Evolutionary conservation across 1,140 invertebrate species (phyloP), one percentile per base, ranked within the genome.

Genomic region (Temnothorax curvispinosus): DNA sequence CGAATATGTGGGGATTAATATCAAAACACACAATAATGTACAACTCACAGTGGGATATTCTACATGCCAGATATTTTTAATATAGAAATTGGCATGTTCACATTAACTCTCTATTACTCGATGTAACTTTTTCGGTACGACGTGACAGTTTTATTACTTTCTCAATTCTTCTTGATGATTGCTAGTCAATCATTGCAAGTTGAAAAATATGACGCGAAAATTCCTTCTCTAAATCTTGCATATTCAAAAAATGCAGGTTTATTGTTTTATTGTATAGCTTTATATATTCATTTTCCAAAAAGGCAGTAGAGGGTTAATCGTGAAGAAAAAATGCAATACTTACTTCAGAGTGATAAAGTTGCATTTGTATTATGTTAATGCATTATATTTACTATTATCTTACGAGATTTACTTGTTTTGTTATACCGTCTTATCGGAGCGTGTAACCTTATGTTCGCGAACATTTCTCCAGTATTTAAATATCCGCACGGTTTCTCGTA

Each of bases 1-100:
- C 11, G 27, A 58, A 65, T 27, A 64, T 35, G 13, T 81, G 62
- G 27, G 27, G 27, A 64, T 65, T 62, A 58, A 54, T 60, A 69
- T 82, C 77, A 69, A 86, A 69, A 67, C 60, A 67, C 41, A 78
- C 21, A 60, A 86, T 69, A 56, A 81, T 58, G 80, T 87, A 78
- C 35, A 56, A 62, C 27, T 50, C 27, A 27, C 21, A 15, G 58
- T 38, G 38, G n/a, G 38, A n/a, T 60, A 27, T 27, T 27, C 0
- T 27, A 41, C 41, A 13, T 65, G 58, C 58, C 15, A 13, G n/a
- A 75, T 58, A 84, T 74, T 60, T 74, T 75, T 47, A 74, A 62
- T 50, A 47, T 50, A 84, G 13, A 58, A 74, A 50, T 62, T 62
- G n/a, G n/a, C 41, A 74, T n/a, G 15, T 35, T 84, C 4, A 35